Conservation (phyloP, 2,797 vertebrate species). For the Microctenopoma stevenorrisi region DNA sequence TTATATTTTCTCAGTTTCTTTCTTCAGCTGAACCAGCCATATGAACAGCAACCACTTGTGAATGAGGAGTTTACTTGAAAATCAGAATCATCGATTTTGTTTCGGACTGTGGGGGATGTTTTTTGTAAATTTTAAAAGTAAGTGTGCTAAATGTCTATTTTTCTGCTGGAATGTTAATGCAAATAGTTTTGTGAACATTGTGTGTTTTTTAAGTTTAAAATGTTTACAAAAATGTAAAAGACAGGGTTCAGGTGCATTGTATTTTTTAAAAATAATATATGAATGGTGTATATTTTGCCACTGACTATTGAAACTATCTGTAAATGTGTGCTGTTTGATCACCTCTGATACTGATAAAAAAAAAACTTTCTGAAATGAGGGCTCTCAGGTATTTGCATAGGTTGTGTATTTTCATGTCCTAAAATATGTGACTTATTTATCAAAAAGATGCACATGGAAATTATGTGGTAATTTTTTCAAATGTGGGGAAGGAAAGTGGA, state of each 20-base stretch:
- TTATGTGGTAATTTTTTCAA: constrained; percentile 48
- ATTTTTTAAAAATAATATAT: constrained; percentile 80
- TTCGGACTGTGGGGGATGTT: constrained; percentile 55
- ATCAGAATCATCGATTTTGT: constrained; percentile 52
- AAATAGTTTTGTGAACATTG: constrained; percentile 71
- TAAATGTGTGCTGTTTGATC: constrained; percentile 66
- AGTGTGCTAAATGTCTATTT: constrained; percentile 78
- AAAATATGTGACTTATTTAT: constrained; percentile 68
- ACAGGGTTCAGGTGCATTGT: constrained; percentile 76
- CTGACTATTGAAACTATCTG: constrained; percentile 69
- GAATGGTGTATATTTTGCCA: constrained; percentile 81
- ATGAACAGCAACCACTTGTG: constrained; percentile 42
- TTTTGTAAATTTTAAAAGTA: constrained; percentile 66
- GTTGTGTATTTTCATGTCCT: constrained; percentile 72
- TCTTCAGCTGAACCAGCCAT: constrained; percentile 67
- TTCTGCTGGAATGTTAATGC: constrained; percentile 73
- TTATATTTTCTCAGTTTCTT: not conserved
- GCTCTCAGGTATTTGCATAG: constrained; percentile 82
- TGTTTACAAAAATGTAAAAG: constrained; percentile 77
- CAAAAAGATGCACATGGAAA: constrained; percentile 51
- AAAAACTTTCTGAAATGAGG: constrained; percentile 64
- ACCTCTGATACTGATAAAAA: constrained; percentile 48
- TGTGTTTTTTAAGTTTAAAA: constrained; percentile 65
- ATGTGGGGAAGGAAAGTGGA: constrained; percentile 59
- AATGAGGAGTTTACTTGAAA: constrained; percentile 74